These are phyloP conservation scores for Pseudomyrmex dendroicus DNA, from an alignment of 1,140 invertebrate genomes.

Conservation along the genomic window DNA sequence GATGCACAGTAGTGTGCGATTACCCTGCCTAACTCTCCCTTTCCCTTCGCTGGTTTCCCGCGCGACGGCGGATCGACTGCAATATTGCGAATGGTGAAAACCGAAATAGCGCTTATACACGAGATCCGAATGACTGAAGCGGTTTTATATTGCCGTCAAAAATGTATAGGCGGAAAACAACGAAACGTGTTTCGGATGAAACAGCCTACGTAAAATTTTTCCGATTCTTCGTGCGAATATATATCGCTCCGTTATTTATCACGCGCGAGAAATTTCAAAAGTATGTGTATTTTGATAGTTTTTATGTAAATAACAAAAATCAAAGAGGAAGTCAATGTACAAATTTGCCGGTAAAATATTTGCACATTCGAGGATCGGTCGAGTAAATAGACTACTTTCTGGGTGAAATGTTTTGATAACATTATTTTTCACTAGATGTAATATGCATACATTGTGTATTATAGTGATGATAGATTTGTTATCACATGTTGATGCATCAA, in stretches of 20 bases:
- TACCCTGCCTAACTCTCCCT: background rate
- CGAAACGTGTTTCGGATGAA: background rate
- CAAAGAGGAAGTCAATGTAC: background rate
- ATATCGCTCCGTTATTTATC: background rate
- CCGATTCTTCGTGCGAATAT: background rate
- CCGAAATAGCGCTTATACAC: slow-evolving; percentile 41
- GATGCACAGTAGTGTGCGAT: too few species aligned
- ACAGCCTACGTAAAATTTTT: background rate
- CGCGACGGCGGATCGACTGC: slow-evolving; percentile 40
- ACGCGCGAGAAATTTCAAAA: background rate
- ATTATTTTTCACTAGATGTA: background rate
- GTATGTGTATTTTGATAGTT: too few species aligned
- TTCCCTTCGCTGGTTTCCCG: background rate
- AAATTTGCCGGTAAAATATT: background rate
- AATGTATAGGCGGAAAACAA: slow-evolving; percentile 28
- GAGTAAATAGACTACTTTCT: slow-evolving; percentile 1
- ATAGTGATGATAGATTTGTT: background rate
- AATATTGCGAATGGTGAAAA: slow-evolving; percentile 51
- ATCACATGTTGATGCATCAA: background rate
- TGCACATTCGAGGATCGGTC: background rate
- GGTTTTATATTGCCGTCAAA: slow-evolving; percentile 26
- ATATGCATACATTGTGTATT: background rate
- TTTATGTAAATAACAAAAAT: too few species aligned
- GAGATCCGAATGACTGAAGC: background rate
- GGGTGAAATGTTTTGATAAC: background rate